Conservation (phyloP, 2,797 vertebrate species). For the Amphiprion clarkii region DNA sequence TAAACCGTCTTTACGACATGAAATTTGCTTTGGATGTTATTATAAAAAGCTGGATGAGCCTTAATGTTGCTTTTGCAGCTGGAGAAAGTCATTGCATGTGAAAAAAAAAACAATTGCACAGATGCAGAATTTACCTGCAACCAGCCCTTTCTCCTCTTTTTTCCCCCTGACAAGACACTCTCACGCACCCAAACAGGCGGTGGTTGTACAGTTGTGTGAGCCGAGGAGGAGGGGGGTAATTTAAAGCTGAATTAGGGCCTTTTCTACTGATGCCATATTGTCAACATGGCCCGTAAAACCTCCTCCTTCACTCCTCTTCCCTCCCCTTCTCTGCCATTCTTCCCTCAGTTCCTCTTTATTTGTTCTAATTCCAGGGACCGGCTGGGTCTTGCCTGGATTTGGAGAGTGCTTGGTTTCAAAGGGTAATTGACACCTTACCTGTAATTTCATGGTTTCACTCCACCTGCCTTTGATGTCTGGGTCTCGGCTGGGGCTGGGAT, state of each 20-base stretch:
- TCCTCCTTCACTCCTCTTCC: conserved; percentile 63
- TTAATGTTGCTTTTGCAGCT: conserved; percentile 10
- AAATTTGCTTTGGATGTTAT: conserved; percentile 19
- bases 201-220: conserved; percentile 49
- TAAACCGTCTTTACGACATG: conserved; percentile 45
- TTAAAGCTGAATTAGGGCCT: conserved; percentile 84
- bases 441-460: conserved; percentile 91
- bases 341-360: conserved; percentile 83
- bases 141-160: conserved; percentile 19
- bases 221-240: conserved; percentile 71
- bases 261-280: conserved; percentile 85
- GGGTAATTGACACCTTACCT: conserved; percentile 91
- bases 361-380: conserved; percentile 87
- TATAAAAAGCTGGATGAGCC: background rate
- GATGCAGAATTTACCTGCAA: conserved; percentile 41
- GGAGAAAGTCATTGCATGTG: conserved; percentile 33
- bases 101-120: conserved; percentile 34
- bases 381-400: conserved; percentile 89
- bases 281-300: conserved; percentile 82
- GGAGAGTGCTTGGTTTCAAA: conserved; percentile 89
- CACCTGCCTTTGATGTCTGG: conserved; percentile 90
- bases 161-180: conserved; percentile 37
- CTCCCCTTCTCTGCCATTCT: conserved; percentile 71
- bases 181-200: conserved; percentile 54
- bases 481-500: conserved; percentile 73